These are phyloP conservation scores for Sebastes paucispinis DNA, from an alignment of 2,797 vertebrate species.

Conservation along the genomic window DNA sequence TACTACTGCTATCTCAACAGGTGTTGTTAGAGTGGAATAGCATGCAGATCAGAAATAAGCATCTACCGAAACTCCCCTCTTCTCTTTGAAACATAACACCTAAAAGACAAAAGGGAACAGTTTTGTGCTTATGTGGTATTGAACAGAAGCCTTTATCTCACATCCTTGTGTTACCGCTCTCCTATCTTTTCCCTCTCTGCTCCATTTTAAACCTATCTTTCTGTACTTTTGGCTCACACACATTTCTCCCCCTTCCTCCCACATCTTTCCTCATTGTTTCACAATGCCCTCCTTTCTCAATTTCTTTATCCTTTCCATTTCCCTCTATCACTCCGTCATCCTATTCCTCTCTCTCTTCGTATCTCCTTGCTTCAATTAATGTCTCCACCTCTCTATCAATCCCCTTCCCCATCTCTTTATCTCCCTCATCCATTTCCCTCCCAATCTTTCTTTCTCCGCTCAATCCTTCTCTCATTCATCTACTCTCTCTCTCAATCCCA, in stretches of 20 bases:
- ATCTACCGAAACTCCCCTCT: constrained; percentile 10
- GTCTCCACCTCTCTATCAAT: constrained; percentile 41
- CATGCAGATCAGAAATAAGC: constrained; percentile 14
- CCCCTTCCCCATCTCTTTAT: constrained; percentile 36
- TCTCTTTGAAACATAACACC: constrained; percentile 36
- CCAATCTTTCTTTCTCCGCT: constrained; percentile 18
- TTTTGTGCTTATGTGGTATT: constrained; percentile 38
- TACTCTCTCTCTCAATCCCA: constrained; percentile 10
- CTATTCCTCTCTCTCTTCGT: constrained; percentile 44
- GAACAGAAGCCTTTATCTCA: constrained; percentile 53
- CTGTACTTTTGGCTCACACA: constrained; percentile 26
- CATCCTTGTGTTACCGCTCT: constrained; percentile 23
- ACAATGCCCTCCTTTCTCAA: constrained; percentile 18
- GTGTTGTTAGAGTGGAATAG: constrained; percentile 5
- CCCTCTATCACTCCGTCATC: constrained; percentile 24
- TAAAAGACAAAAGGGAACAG: constrained; percentile 34
- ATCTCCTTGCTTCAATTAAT: constrained; percentile 50
- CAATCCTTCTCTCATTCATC: constrained; percentile 21
- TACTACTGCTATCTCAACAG: constrained; percentile 9
- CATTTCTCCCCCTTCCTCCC: constrained; percentile 10
- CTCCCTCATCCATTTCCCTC: constrained; percentile 41
- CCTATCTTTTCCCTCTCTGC: constrained; percentile 39
- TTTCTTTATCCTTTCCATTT: constrained; percentile 45
- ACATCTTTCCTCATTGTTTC: constrained; percentile 50
- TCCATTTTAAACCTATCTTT: constrained; percentile 46